Conservation (phyloP, 1,140 invertebrate genomes). For the Stegodyphus mimosarum region DNA sequence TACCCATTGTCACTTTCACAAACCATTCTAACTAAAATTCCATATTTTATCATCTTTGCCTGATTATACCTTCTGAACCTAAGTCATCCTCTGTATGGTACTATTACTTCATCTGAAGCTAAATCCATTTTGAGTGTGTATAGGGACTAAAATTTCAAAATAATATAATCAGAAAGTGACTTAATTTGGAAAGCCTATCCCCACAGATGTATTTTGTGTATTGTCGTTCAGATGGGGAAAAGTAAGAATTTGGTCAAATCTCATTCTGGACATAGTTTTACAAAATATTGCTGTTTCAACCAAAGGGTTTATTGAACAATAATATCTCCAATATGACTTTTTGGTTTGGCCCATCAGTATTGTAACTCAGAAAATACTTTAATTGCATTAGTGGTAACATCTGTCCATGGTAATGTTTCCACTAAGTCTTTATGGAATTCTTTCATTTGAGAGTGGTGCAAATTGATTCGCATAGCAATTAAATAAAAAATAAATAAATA, state of each 20-base stretch:
- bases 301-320: slow-evolving; percentile 6
- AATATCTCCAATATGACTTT: slow-evolving; percentile 13
- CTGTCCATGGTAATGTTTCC: too few species aligned
- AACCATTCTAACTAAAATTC: slow-evolving; percentile 24
- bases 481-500: slow-evolving; percentile 14
- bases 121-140: slow-evolving; percentile 6
- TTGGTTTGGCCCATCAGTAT: slow-evolving; percentile 7
- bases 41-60: background rate
- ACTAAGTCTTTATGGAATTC: background rate
- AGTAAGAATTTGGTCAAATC: slow-evolving; percentile 15
- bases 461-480: slow-evolving; percentile 7
- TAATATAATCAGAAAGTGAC: slow-evolving; percentile 9
- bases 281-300: slow-evolving; percentile 11
- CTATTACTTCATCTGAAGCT: slow-evolving; percentile 14
- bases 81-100: slow-evolving; percentile 11
- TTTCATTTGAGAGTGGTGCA: slow-evolving; percentile 20
- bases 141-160: slow-evolving; percentile 11
- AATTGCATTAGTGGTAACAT: background rate
- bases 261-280: slow-evolving; percentile 12
- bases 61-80: background rate
- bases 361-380: background rate
- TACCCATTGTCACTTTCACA: slow-evolving; percentile 17
- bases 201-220: background rate
- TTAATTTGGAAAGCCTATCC: too few species aligned
- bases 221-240: slow-evolving; percentile 6